Base-by-base conservation (phyloP, 2,888 invertebrate genomes). In the Pterostichus madidus region DNA sequence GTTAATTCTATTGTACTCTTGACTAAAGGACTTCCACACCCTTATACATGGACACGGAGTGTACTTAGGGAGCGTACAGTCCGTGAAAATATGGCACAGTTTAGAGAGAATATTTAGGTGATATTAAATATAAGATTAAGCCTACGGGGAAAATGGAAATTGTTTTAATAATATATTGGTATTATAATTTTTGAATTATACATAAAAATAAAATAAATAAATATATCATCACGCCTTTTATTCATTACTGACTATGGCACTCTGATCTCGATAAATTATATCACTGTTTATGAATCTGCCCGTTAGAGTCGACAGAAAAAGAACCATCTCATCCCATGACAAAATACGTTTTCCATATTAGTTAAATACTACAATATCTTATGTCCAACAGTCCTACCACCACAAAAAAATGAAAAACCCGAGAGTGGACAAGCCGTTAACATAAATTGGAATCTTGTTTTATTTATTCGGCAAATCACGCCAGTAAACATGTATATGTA, bases 131-230 rank as follows among this genome's bases (percentile, higher is more conserved):
- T 2, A 24, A 24, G 24, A 24, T n/a, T 24, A 24, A 24, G 24
- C 24, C 3, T 24, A 3, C 2, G 3, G 1, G 24, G 24, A 24
- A 24, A 24, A 24, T 24, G 24, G 24, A 24, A 24, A 24, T 24
- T 24, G 24, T 24, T 24, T 24, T 24, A 24, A 24, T 24, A n/a
- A 24, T 24, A 2, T 24, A 24, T 24, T 24, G 24, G 1, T 2
- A 24, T 24, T 24, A 24, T 24, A 24, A 24, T 24, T 24, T 24
- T 24, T 24, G 1, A 24, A 24, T 24, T 24, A 24, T 2, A 24
- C 3, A 24, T 24, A 24, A 24, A 24, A 2, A 24, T 44, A 91
- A 24, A 24, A 24, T 24, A 24, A 24, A 24, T 2, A 24, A 24
- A 24, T 24, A 24, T 24, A 24, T 24, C 24, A 24, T 24, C 24